Percentiles rank a stretch among this genome's conserved stretches.
Evolutionary conservation across 1,140 invertebrate species (phyloP).

Genomic region (Myzus persicae): DNA sequence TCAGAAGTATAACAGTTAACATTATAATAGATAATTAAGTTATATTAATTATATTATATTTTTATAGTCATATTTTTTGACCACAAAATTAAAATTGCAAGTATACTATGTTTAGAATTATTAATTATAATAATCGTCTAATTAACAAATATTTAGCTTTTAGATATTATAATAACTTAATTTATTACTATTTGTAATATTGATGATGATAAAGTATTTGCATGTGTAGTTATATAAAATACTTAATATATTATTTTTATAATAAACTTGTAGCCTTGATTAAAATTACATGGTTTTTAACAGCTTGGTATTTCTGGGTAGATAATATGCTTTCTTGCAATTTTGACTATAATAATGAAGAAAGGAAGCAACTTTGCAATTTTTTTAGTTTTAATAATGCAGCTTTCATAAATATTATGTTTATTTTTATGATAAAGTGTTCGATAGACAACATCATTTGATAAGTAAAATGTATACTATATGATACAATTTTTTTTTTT

Average conservation of each 20-base stretch:
- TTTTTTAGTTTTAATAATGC: background rate
- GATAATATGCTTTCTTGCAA: background rate
- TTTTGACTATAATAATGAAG: background rate
- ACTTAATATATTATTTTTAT: background rate
- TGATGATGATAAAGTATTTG: background rate
- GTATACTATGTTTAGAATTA: background rate
- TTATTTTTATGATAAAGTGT: background rate
- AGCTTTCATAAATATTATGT: background rate
- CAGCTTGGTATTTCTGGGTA: background rate
- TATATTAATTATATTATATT: background rate
- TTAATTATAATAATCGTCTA: background rate
- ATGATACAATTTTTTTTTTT: too few relatives aligned
- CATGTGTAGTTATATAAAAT: background rate
- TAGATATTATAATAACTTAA: background rate
- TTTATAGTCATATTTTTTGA: background rate
- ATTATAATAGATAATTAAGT: background rate
- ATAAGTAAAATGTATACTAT: background rate
- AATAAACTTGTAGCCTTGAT: background rate
- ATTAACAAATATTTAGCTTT: background rate
- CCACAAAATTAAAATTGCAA: background rate
- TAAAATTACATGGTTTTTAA: background rate
- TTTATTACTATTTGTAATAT: background rate
- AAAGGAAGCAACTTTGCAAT: background rate
- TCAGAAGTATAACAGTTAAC: background rate
- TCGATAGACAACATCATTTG: background rate